Conservation (phyloP, 2,888 invertebrate species). For the Elegia similella region DNA sequence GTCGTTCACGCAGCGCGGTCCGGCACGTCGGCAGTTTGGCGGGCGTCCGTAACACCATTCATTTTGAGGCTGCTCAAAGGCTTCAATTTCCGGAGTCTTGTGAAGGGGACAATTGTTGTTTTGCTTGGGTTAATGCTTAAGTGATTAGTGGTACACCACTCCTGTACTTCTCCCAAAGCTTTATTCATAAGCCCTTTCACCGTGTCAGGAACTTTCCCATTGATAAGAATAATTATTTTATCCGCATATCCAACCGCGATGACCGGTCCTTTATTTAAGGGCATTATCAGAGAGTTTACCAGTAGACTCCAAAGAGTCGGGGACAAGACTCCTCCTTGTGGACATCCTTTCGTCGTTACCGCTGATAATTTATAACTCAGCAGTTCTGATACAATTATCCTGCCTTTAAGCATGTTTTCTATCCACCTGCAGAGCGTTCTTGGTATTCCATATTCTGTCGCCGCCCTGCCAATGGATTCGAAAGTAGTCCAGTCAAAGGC, state of each 20-base stretch:
- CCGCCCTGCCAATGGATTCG: no score
- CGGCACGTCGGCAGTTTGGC: no score
- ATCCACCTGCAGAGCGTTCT: neutral
- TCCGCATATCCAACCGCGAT: no score
- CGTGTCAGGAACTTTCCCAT: no score
- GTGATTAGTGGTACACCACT: neutral
- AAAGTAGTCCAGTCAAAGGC: no score
- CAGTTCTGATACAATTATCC: neutral
- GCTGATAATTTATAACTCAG: neutral
- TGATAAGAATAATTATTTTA: no score
- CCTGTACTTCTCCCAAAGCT: no score
- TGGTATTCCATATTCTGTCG: no score
- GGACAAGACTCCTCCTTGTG: neutral
- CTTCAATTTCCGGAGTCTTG: neutral
- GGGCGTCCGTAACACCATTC: no score
- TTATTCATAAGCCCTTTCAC: no score
- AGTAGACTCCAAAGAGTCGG: neutral
- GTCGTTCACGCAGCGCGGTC: no score
- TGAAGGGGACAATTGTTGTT: neutral
- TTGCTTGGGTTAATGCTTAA: neutral
- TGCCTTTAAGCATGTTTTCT: neutral
- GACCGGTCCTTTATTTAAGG: no score
- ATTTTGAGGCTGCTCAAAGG: neutral
- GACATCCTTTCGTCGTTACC: neutral
- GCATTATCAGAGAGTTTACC: neutral